Evolutionary conservation across 37 sponge, comb jelly and placozoan species (phyloP), one percentile per base, ranked within the genome.

Genomic region (Corticium candelabrum): DNA sequence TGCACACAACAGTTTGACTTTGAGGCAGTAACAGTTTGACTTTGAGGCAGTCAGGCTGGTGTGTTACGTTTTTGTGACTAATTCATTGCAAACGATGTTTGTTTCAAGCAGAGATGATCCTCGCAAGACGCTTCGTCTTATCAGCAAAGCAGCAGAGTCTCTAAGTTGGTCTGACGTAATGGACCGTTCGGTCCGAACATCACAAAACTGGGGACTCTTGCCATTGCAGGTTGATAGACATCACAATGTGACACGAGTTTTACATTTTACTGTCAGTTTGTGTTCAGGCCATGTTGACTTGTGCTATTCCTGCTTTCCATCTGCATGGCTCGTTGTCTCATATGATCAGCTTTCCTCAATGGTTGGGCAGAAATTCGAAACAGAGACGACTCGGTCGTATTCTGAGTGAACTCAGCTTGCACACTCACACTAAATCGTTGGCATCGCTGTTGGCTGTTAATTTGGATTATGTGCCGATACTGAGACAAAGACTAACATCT

Each of bases 351-450:
- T 98, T 98, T 85, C 99, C 99, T 1, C 84, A 79, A 72, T 92
- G 93, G 89, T 82, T 98, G 15, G 99, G 99, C 37, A 86, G 83
- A 39, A 84, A 89, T 82, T 95, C 96, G 34, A 94, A 91, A 83
- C 75, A 82, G 4, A 78, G 41, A 57, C 82, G 75, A 39, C 56
- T 33, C 15, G 77, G 82, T 67, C 41, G 88, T n/a, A 29, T 85
- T 2, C 82, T 95, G 36, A 85, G 84, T 41, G 90, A 95, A 41
- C 79, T 95, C 5, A 74, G 76, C 15, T 41, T 77, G 38, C 96
- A 95, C 82, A 85, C 86, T n/a, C 70, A 50, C 62, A 11, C 15
- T 27, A 21, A 50, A 50, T 11, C 62, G 62, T 27, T 27, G 15
- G 62, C 21, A 21, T 27, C 62, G 62, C 21, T 21, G 62, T 27